Percentiles rank a stretch among this genome's conserved stretches.
These are phyloP conservation scores for Bombus huntii DNA, from an alignment of 1,140 invertebrate genomes.

Conservation along the genomic window DNA sequence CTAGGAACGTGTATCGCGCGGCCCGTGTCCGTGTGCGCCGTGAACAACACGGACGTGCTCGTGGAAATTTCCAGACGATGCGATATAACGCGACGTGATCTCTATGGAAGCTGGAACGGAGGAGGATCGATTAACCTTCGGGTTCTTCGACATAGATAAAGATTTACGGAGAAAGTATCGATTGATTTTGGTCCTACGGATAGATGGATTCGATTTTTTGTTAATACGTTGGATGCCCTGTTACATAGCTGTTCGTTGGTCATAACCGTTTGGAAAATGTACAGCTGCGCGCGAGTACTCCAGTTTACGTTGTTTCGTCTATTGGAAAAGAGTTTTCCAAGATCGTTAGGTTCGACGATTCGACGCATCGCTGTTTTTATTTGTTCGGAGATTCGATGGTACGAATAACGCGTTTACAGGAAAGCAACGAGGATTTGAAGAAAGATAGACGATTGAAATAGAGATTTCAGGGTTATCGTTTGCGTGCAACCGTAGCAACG, in stretches of 20 bases:
- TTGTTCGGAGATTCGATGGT: background rate
- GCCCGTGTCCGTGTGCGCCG: background rate
- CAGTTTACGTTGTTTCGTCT: background rate
- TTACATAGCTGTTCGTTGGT: background rate
- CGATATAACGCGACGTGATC: background rate
- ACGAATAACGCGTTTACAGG: too few relatives aligned
- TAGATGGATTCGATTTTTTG: background rate
- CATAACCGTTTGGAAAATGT: too few relatives aligned
- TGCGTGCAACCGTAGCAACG: background rate
- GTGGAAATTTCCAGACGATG: conserved; percentile 49
- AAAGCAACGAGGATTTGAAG: background rate
- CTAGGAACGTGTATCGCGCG: background rate
- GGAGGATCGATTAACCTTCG: background rate
- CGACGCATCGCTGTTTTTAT: background rate
- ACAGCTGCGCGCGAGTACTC: too few relatives aligned
- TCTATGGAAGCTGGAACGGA: background rate
- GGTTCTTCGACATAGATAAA: background rate
- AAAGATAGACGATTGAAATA: background rate
- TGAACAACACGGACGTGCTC: background rate
- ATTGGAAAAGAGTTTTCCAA: background rate
- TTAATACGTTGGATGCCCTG: too few relatives aligned
- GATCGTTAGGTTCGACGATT: background rate
- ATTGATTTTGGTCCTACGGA: background rate
- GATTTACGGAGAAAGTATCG: background rate
- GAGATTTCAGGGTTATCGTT: conserved; percentile 2